phyloP scores from a whole-genome alignment of 2,888 invertebrate species.

The Cantharis lateralis region DNA sequence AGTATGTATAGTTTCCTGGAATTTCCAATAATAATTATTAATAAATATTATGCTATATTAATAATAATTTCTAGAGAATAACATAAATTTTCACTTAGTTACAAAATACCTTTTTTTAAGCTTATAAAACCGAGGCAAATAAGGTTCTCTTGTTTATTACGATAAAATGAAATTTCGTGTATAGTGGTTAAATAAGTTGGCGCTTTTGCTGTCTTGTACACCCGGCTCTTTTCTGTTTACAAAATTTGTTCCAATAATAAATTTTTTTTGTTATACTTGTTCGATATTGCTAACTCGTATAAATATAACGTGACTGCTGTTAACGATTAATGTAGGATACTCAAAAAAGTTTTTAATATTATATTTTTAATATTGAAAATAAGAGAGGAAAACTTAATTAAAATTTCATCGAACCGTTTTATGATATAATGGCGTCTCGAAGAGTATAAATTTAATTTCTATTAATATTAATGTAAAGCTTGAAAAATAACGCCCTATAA shows the following conservation, averaged over 20 bases:
- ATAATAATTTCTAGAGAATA: background rate
- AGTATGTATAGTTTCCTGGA: too few relatives aligned
- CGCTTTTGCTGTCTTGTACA: slow-evolving; percentile 25
- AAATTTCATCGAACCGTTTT: background rate
- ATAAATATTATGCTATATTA: background rate
- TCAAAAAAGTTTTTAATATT: background rate
- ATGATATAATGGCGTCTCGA: background rate
- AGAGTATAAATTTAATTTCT: background rate
- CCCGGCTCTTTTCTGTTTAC: slow-evolving; percentile 16
- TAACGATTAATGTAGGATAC: background rate
- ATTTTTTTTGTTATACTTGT: slow-evolving; percentile 9
- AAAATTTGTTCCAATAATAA: slow-evolving; percentile 19
- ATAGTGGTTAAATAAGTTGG: slow-evolving; percentile 25
- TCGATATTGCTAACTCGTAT: background rate
- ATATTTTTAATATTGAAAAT: background rate
- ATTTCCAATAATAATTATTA: too few relatives aligned
- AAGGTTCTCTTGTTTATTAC: slow-evolving; percentile 37
- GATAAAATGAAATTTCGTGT: slow-evolving; percentile 40
- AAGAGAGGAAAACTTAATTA: background rate
- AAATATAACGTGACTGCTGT: background rate
- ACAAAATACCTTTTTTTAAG: slow-evolving; percentile 18
- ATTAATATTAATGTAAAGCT: background rate
- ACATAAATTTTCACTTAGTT: background rate
- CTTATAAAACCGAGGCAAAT: slow-evolving; percentile 36
- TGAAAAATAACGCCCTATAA: background rate